Evolutionary conservation across 2,888 invertebrate genomes (phyloP), one percentile per base, ranked within the genome.

Genomic region (Hedychridium roseum): DNA sequence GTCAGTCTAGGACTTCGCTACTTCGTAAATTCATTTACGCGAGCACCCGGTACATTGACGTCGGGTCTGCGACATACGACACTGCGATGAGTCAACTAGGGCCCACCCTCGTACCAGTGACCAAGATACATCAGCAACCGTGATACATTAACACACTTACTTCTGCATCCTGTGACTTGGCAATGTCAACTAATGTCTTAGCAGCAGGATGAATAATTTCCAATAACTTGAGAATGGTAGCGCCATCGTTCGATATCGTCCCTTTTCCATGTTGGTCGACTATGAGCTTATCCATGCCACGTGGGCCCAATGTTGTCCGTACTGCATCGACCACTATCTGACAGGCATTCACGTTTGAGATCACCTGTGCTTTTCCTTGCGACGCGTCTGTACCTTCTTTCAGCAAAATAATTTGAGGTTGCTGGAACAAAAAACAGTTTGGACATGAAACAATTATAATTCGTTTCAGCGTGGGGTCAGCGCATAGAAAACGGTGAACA

Each of bases 251-350:
- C 1, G 98, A 98, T 64, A 99, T 98, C 2, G 97, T 97, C 0
- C 97, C 91, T 76, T 92, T 94, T 47, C 96, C 95, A 60, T 85
- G 85, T 54, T 85, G 84, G 74, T 94, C 92, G 0, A 99, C 97
- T 51, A 99, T 95, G 40, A 99, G 84, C 79, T 99, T 99, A 81
- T 99, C 99, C 97, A 99, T 96, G 57, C 99, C 99, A 18, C 99
- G 87, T 3, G 99, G 99, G 32, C 99, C 99, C 30, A 99, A 84
- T 0, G 99, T 99, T 1, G 99, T 99, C 48, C 97, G 88, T 54
- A 97, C 95, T 27, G 97, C 92, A 83, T 99, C 98, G 1, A 94
- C 95, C 21, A 99, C 91, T 5, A 88, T 84, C 79, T 95, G 94
- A 78, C 97, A 98, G 15, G 97, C 97, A 85, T 93, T 97, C 79